Evolutionary conservation across 2,888 invertebrate species (phyloP).

Genomic region (Meta bourneti): DNA sequence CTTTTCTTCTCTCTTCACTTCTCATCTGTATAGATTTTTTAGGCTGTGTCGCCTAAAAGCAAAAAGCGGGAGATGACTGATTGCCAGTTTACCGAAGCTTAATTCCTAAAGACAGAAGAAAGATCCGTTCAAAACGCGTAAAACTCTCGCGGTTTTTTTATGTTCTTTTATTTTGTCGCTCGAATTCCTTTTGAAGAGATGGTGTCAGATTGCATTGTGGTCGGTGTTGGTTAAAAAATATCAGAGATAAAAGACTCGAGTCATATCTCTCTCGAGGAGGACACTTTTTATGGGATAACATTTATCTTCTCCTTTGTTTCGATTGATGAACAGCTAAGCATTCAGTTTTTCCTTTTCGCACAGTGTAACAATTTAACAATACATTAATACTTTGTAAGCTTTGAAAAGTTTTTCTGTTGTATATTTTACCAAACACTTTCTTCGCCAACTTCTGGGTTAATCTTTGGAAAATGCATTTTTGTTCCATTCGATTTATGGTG

Average conservation of each 20-base stretch:
- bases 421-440: too few species aligned
- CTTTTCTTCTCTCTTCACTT: slow-evolving; percentile 26
- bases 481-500: too few species aligned
- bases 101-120: slow-evolving; percentile 69
- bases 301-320: not conserved
- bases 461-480: too few species aligned
- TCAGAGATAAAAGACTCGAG: slow-evolving; percentile 19
- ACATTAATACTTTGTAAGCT: too few species aligned
- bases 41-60: slow-evolving; percentile 45
- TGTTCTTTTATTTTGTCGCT: slow-evolving; percentile 31
- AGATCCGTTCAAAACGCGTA: slow-evolving; percentile 24
- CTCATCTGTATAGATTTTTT: slow-evolving; percentile 24
- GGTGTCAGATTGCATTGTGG: slow-evolving; percentile 54
- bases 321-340: not conserved
- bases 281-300: not conserved
- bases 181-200: slow-evolving; percentile 31
- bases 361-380: too few species aligned
- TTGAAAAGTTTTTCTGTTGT: too few species aligned
- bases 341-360: not conserved
- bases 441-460: too few species aligned
- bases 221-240: slow-evolving; percentile 12
- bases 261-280: slow-evolving; percentile 20
- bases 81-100: slow-evolving; percentile 70
- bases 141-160: slow-evolving; percentile 4
- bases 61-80: slow-evolving; percentile 68